These are phyloP conservation scores for Lycaon pictus DNA, from an alignment of 2,113 vertebrate species.

Conservation along the genomic window DNA sequence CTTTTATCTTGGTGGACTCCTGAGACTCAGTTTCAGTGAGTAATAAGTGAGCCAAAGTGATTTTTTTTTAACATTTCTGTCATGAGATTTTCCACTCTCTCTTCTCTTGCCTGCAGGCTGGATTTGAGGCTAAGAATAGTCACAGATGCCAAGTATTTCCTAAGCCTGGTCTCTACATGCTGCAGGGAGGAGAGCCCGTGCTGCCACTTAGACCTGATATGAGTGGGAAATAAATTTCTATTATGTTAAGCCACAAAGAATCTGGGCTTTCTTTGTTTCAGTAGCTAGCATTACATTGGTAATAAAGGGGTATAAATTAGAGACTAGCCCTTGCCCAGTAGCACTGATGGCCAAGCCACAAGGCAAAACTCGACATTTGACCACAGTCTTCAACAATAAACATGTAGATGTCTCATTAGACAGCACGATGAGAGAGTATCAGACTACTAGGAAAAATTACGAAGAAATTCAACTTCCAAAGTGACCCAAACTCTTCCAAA, in stretches of 20 bases:
- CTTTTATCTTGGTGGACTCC: background rate
- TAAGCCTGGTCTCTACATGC: too few species aligned
- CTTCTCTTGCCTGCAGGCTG: background rate
- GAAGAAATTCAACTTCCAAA: background rate
- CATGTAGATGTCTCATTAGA: background rate
- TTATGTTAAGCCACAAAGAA: background rate
- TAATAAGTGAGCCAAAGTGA: background rate
- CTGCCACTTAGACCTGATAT: background rate
- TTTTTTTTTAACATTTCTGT: background rate
- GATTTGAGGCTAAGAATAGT: background rate
- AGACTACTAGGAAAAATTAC: background rate
- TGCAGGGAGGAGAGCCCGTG: background rate
- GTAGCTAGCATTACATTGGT: slow-evolving; percentile 1
- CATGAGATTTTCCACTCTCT: background rate
- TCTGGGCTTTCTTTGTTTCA: background rate
- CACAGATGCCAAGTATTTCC: background rate
- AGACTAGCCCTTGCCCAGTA: background rate
- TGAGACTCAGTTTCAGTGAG: background rate
- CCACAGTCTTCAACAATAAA: background rate
- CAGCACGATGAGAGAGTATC: background rate
- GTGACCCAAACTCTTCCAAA: background rate
- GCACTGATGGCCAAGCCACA: background rate
- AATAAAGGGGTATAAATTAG: slow-evolving; percentile 1
- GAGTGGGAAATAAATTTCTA: background rate
- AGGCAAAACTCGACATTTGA: background rate